Evolutionary conservation across 1,140 invertebrate species (phyloP), one percentile per base, ranked within the genome.

Genomic region (Theocolax elegans): DNA sequence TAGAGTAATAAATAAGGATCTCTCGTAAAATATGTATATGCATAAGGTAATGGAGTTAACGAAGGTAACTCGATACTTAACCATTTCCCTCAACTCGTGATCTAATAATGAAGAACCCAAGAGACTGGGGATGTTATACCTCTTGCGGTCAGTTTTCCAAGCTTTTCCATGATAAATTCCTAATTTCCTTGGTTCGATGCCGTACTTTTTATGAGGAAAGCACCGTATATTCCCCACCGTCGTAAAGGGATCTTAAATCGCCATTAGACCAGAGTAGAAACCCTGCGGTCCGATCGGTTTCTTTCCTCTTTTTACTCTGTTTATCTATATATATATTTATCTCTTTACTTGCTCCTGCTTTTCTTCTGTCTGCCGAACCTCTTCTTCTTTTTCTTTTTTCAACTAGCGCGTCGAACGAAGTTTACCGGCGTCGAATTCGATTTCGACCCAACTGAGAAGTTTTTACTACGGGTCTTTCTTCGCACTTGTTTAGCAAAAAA

Each of bases 361-460:
- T 42, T 23, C 10, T 35, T 35, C 4, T 35, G 4, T 35, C 10
- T 10, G 31, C 10, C 31, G 4, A 4, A 6, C 31, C 38, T 38
- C 10, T 27, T 42, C 38, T 60, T 60, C 6, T 44, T 60, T 27
- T 40, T 27, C 38, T 9, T 42, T 13, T 4, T 46, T 13, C 4
- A 19, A 46, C 3, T n/a, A 15, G 29, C 38, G 17, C 56, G 19
- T 25, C 40, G 60, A 62, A 62, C 23, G 17, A 65, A 53, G 25
- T 65, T 64, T 51, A 64, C 46, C 48, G 31, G 35, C 63, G 49
- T 65, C 49, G 35, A 65, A 65, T 65, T 65, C 63, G 63, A 65
- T 65, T 64, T 51, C 12, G 19, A 29, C 38, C 25, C 27, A 1
- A 62, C 17, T n/a, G 19, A 44, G 40, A 29, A 44, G 38, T 53